Percentiles rank a stretch among this genome's conserved stretches.
phyloP scores from a whole-genome alignment of 1,140 invertebrate species.

The Stenopsyche tienmushanensis region DNA sequence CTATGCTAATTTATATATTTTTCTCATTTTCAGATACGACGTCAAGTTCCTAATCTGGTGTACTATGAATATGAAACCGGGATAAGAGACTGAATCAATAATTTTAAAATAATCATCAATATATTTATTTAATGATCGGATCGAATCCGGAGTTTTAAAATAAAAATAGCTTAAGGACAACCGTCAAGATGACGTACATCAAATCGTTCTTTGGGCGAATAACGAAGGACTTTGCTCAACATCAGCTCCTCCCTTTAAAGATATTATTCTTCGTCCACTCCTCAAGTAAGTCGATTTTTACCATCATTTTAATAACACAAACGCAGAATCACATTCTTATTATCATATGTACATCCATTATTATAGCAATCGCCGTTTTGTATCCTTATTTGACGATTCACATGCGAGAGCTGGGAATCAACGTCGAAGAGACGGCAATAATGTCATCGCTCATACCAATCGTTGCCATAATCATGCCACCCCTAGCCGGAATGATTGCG shows the following conservation, averaged over 20 bases:
- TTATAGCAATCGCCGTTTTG: slow-evolving; percentile 68
- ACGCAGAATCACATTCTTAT: background rate
- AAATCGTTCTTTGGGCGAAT: slow-evolving; percentile 66
- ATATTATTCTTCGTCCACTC: slow-evolving; percentile 75
- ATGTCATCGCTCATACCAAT: slow-evolving; percentile 81
- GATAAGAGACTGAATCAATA: background rate
- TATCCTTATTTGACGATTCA: slow-evolving; percentile 85
- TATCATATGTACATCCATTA: background rate
- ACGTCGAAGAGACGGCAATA: slow-evolving; percentile 80
- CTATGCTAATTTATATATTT: background rate
- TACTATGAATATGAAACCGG: slow-evolving; percentile 6
- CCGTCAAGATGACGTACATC: slow-evolving; percentile 58
- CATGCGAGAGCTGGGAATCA: slow-evolving; percentile 81
- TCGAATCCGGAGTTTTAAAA: background rate
- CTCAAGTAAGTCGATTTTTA: slow-evolving; percentile 70
- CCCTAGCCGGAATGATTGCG: slow-evolving; percentile 72
- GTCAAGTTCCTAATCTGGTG: background rate
- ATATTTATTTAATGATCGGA: background rate
- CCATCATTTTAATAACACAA: background rate
- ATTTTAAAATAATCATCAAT: background rate
- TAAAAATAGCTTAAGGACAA: background rate
- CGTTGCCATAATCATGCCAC: slow-evolving; percentile 75
- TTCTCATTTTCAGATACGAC: background rate
- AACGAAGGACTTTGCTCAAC: slow-evolving; percentile 68
- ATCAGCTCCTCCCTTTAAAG: slow-evolving; percentile 71